Base-by-base conservation (phyloP, 2,888 invertebrate genomes). In the Agrypnus murinus region DNA sequence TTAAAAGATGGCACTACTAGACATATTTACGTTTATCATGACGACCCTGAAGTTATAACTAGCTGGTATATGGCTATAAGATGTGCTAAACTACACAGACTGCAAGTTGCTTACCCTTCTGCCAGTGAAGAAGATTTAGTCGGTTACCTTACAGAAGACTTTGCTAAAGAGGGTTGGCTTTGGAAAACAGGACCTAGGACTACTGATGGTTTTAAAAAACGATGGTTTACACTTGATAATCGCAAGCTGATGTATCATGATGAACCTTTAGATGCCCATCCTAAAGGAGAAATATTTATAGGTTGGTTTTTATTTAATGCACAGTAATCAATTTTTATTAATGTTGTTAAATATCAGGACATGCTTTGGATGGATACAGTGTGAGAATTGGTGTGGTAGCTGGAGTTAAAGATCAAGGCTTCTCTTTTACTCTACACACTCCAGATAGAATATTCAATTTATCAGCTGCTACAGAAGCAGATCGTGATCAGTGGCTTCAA, bases 241-340 rank as follows among this genome's bases (percentile, higher is more conserved):
- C 89, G 96, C 74, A 96, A 95, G 83, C 87, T 97, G n/a, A 96
- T 96, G 95, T 97, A 97, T 81, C 95, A 95, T 80, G 94, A 95
- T 81, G 94, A 95, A 80, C 93, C 93, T 1, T 86, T 96, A 83
- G 95, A 95, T 81, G 94, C 96, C 1, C 93, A 93, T 86, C 95
- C 96, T 0, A 96, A 95, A 86, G 96, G 96, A 57, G 96, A 96
- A 87, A 93, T 96, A 77, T 96, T 95, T 85, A 87, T 96, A 76
- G 95, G 96, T 82, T 77, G 82, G 84, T 72, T 84, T 84, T 69
- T 84, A 86, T 5, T 2, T 55, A 14, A 40, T 57, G 19, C n/a
- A 43, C 57, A 25, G n/a, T 10, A 55, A 14, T 65, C 25, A 19
- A 3, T 9, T 25, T 19, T 9, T 38, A n/a, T n/a, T 10, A 38